Evolutionary conservation across 2,888 invertebrate genomes (phyloP).

Genomic region (Opisthograptis luteolata): DNA sequence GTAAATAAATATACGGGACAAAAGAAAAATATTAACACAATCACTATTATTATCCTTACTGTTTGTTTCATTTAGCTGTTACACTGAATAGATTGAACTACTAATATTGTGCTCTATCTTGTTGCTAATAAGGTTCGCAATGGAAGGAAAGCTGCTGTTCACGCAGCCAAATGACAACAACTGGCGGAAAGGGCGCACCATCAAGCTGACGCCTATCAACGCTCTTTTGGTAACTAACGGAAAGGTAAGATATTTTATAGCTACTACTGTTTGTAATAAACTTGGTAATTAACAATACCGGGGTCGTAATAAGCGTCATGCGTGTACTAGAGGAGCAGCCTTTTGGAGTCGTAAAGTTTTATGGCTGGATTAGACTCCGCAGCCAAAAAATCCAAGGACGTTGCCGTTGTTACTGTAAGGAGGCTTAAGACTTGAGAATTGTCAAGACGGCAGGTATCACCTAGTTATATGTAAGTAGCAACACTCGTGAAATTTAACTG

Average conservation of each 20-base stretch:
- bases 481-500: too few species aligned
- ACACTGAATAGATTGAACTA: not conserved
- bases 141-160: slow-evolving; percentile 94
- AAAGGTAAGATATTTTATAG: slow-evolving; percentile 86
- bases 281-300: slow-evolving; percentile 24
- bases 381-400: slow-evolving; percentile 5
- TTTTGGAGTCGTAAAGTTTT: slow-evolving; percentile 29
- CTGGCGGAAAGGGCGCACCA: slow-evolving; percentile 94
- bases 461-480: too few species aligned
- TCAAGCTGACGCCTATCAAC: slow-evolving; percentile 94
- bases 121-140: slow-evolving; percentile 86
- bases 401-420: too few species aligned
- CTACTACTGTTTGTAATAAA: slow-evolving; percentile 20
- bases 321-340: slow-evolving; percentile 19
- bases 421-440: not conserved
- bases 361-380: slow-evolving; percentile 16
- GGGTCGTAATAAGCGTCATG: slow-evolving; percentile 24
- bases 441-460: too few species aligned
- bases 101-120: slow-evolving; percentile 38
- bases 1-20: not conserved
- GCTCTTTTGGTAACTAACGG: slow-evolving; percentile 96
- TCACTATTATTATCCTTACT: too few species aligned
- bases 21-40: too few species aligned
- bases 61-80: not conserved
- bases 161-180: slow-evolving; percentile 96